Conservation (phyloP, 1,140 invertebrate genomes). For the Ceratina australensis region DNA sequence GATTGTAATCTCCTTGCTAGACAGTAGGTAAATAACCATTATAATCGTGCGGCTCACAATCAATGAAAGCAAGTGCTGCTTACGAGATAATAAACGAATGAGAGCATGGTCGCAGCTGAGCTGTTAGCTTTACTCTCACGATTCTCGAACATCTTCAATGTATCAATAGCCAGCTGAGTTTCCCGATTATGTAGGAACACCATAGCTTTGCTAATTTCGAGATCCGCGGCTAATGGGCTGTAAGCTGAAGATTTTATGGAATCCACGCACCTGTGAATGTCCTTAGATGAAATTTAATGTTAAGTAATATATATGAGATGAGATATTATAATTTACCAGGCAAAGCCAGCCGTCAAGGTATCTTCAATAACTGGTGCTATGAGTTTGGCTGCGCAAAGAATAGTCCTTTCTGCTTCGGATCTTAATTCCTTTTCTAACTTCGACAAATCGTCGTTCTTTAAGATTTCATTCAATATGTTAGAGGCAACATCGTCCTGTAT, state of each 20-base stretch:
- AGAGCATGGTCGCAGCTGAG: constrained; percentile 93
- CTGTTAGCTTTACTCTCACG: constrained; percentile 91
- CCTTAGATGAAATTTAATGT: neutral
- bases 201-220: constrained; percentile 96
- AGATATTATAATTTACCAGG: constrained; percentile 73
- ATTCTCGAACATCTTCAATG: constrained; percentile 93
- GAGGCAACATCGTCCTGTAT: constrained; percentile 86
- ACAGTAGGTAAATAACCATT: constrained; percentile 54
- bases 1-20: constrained; percentile 90
- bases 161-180: constrained; percentile 90
- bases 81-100: constrained; percentile 93
- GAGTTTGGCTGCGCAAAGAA: constrained; percentile 94
- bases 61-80: constrained; percentile 50
- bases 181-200: constrained; percentile 93
- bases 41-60: neutral
- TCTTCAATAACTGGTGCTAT: constrained; percentile 93
- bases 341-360: constrained; percentile 86
- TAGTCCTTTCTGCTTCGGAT: constrained; percentile 90
- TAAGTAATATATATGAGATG: neutral
- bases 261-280: constrained; percentile 84
- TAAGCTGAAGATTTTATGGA: constrained; percentile 90
- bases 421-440: constrained; percentile 88
- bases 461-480: constrained; percentile 87
- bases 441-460: constrained; percentile 89
- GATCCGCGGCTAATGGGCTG: constrained; percentile 89